phyloP scores from a whole-genome alignment of 2,888 invertebrate species.

The Adineta ricciae region DNA sequence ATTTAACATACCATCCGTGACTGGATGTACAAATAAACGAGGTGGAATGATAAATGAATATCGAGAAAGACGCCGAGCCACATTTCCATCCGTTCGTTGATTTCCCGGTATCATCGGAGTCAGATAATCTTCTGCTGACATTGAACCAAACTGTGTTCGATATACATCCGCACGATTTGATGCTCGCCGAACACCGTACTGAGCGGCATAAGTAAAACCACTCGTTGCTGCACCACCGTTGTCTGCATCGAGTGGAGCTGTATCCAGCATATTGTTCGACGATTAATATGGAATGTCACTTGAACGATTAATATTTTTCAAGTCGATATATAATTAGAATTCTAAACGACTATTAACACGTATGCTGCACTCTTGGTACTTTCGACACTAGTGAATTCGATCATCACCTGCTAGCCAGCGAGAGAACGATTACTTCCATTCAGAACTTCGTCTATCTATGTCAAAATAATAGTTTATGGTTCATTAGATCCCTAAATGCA shows the following conservation, averaged over 20 bases:
- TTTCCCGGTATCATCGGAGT: background rate
- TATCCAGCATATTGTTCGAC: background rate
- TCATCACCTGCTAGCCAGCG: background rate
- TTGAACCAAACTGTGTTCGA: conserved; percentile 20
- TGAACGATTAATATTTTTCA: too few species aligned
- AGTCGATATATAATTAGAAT: too few species aligned
- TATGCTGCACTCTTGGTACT: background rate
- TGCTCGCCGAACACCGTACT: background rate
- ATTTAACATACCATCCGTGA: background rate
- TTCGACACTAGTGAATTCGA: background rate
- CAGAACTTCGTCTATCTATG: background rate
- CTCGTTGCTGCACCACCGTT: background rate
- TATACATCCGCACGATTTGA: background rate
- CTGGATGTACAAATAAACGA: background rate
- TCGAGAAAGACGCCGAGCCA: background rate
- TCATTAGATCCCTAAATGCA: background rate
- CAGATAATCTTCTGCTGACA: background rate
- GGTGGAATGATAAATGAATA: conserved; percentile 10
- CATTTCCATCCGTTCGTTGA: background rate
- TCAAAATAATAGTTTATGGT: background rate
- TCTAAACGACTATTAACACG: background rate
- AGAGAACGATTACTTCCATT: background rate
- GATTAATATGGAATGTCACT: background rate
- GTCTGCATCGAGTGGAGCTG: background rate
- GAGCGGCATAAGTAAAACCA: background rate